Conservation (phyloP, 2,888 invertebrate species). For the Octonoba sinensis region DNA sequence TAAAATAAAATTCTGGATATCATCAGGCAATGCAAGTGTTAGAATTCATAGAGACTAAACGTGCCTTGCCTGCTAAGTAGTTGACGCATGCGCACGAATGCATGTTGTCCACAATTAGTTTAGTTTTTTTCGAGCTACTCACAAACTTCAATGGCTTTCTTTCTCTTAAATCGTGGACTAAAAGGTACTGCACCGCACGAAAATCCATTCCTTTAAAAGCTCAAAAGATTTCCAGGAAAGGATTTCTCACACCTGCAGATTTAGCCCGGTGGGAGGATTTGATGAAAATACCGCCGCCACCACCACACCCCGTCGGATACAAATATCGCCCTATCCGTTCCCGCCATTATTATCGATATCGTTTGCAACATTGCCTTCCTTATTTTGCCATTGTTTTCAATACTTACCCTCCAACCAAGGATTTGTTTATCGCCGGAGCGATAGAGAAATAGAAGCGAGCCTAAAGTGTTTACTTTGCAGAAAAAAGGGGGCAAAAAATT, state of each 20-base stretch:
- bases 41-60: too few species aligned
- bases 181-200: neutral
- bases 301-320: conserved; percentile 19
- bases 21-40: too few species aligned
- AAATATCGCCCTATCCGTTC: conserved; percentile 30
- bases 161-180: too few species aligned
- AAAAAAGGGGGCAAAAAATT: conserved; percentile 47
- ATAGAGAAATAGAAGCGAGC: conserved; percentile 34
- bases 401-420: conserved; percentile 11
- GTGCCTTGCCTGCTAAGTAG: too few species aligned
- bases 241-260: conserved; percentile 31
- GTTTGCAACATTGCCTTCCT: conserved; percentile 13
- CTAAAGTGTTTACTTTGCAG: conserved; percentile 57
- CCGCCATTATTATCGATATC: conserved; percentile 56
- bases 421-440: conserved; percentile 46
- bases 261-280: conserved; percentile 39
- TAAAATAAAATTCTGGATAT: too few species aligned
- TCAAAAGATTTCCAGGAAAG: conserved; percentile 45
- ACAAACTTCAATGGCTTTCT: too few species aligned
- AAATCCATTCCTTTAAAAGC: conserved; percentile 44
- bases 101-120: too few species aligned
- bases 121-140: too few species aligned
- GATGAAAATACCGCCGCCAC: conserved; percentile 43
- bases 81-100: too few species aligned
- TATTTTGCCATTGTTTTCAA: neutral